A percentile compares a stretch with the other conserved stretches of the same genome.
phyloP scores from a whole-genome alignment of 2,113 vertebrate species.

The Neotoma lepida region DNA sequence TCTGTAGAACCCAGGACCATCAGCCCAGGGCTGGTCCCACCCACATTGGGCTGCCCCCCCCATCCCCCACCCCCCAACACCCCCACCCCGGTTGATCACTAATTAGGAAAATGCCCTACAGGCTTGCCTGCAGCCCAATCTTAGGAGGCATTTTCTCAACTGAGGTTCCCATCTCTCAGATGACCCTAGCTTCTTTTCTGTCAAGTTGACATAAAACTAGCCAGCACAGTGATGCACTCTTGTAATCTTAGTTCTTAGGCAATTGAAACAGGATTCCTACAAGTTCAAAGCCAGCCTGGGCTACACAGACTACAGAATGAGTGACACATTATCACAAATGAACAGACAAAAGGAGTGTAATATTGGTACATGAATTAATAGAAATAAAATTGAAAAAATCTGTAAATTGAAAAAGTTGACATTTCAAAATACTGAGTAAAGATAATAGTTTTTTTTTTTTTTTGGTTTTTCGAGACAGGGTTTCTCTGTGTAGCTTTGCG shows the following conservation, averaged over 20 bases:
- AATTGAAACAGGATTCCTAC: neutral
- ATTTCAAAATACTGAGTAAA: conserved; percentile 47
- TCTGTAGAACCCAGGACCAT: too few species aligned
- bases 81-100: too few species aligned
- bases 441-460: too few species aligned
- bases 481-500: too few species aligned
- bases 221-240: neutral
- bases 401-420: conserved; percentile 42
- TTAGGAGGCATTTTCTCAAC: neutral
- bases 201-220: neutral
- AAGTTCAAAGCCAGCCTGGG: neutral
- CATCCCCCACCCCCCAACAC: too few species aligned
- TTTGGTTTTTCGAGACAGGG: too few species aligned
- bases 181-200: neutral
- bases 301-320: neutral
- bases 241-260: neutral
- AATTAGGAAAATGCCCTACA: neutral
- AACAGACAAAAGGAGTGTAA: neutral
- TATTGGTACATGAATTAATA: conserved; percentile 12
- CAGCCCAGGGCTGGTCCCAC: too few species aligned
- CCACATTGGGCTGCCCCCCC: too few species aligned
- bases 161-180: neutral
- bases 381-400: conserved; percentile 49
- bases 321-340: neutral
- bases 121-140: neutral